Conservation (phyloP, 2,797 vertebrate species). For the Agapornis canus region DNA sequence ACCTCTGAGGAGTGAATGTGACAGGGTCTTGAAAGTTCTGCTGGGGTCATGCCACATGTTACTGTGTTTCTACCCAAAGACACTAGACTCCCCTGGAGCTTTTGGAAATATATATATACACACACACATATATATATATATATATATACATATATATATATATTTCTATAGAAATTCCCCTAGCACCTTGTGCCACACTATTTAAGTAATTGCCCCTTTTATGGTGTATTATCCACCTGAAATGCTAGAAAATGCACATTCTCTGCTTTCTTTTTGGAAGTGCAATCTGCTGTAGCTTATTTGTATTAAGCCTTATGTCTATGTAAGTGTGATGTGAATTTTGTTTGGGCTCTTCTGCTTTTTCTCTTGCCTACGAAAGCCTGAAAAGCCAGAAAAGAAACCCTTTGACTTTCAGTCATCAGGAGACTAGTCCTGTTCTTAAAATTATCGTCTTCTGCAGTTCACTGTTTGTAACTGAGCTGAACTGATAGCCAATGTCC, state of each 20-base stretch:
- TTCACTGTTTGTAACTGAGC: neutral
- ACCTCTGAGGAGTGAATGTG: rapidly evolving
- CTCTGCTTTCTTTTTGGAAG: neutral
- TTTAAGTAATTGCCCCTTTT: neutral
- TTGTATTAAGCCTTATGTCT: neutral
- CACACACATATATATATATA: neutral
- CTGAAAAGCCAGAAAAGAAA: neutral
- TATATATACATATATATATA: neutral
- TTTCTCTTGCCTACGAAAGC: neutral
- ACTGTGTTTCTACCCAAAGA: neutral
- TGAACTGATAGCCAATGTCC: neutral
- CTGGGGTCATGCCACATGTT: rapidly evolving
- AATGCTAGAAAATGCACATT: neutral
- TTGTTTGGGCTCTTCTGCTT: neutral
- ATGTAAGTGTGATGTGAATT: neutral
- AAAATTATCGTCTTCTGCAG: neutral
- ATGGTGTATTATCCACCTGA: neutral
- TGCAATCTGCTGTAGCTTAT: neutral
- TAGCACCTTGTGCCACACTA: too few species aligned
- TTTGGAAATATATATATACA: neutral
- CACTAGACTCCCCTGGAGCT: neutral
- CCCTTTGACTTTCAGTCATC: neutral
- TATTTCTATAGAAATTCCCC: neutral
- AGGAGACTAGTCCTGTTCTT: neutral
- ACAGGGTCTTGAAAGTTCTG: neutral